Evolutionary conservation across 2,113 vertebrate genomes (phyloP), one percentile per base, ranked within the genome.

Genomic region (Girardinichthys multiradiatus): DNA sequence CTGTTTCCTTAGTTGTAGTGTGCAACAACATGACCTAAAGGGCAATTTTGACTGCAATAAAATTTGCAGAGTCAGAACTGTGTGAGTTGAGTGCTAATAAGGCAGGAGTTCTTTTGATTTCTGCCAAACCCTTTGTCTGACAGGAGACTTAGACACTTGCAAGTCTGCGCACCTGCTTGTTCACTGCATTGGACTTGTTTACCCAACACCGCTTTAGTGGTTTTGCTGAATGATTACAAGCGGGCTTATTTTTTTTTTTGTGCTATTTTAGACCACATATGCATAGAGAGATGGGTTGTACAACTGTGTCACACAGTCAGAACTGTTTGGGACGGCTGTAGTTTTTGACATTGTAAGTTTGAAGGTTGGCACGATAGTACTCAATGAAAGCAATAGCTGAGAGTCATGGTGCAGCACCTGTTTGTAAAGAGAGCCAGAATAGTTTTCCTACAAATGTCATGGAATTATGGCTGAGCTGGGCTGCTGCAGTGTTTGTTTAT

Each of bases 1-100:
- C 70, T 80, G 79, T 81, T 87, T 82, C 76, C 64, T 75, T 80
- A 84, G 58, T 79, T 81, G 68, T 77, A 72, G 72, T 80, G 89
- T 54, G 48, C 21, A 87, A 68, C 76, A 68, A 66, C 58, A 26
- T 63, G 77, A 81, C 59, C 75, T 65, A 59, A 85, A 78, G 70
- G 72, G 27, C 70, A 59, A 63, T 74, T 82, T 74, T 82, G 64
- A 86, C 59, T 81, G 64, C 61, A 75, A 54, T 83, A 66, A 86
- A 91, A 90, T 87, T 76, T 88, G 89, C 86, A 83, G 85, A 76
- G 85, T 94, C 87, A 90, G 74, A 90, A 72, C 70, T 70, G 74
- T 58, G 72, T 80, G 51, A 69, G 79, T 79, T 86, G 83, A 89
- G 84, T 88, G 76, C 80, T 80, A 86, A 89, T 83, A 57, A 74